These are phyloP conservation scores for Scomber japonicus DNA, from an alignment of 2,113 vertebrate genomes.

Conservation along the genomic window DNA sequence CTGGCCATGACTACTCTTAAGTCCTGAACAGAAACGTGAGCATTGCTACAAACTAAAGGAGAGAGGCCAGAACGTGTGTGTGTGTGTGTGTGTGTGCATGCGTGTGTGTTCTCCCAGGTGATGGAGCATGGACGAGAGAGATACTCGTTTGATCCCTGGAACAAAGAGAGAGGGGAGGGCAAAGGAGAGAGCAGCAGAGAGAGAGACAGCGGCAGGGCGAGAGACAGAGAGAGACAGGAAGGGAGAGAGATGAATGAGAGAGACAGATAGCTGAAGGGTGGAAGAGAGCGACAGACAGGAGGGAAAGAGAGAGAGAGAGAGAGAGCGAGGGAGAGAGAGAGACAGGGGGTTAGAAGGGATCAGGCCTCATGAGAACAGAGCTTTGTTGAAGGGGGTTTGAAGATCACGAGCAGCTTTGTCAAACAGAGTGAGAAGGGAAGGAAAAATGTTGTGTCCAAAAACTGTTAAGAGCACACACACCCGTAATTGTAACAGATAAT, in stretches of 20 bases:
- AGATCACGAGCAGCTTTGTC: slow-evolving; percentile 79
- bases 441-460: slow-evolving; percentile 58
- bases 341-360: slow-evolving; percentile 59
- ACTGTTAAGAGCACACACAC: slow-evolving; percentile 25
- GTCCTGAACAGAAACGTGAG: slow-evolving; percentile 50
- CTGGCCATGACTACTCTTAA: slow-evolving; percentile 58
- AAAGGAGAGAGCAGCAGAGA: slow-evolving; percentile 63
- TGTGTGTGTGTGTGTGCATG: slow-evolving; percentile 30
- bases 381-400: slow-evolving; percentile 80
- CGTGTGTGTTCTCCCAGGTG: slow-evolving; percentile 74
- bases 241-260: slow-evolving; percentile 29
- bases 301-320: slow-evolving; percentile 23
- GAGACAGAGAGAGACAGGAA: slow-evolving; percentile 41
- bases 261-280: slow-evolving; percentile 50
- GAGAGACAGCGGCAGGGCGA: slow-evolving; percentile 45
- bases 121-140: slow-evolving; percentile 63
- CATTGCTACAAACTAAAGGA: slow-evolving; percentile 43
- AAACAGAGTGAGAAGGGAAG: slow-evolving; percentile 49
- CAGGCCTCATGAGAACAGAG: slow-evolving; percentile 73
- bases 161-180: slow-evolving; percentile 77
- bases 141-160: slow-evolving; percentile 81
- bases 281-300: not conserved
- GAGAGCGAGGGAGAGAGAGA: slow-evolving; percentile 30
- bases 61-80: slow-evolving; percentile 21
- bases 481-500: not conserved